These are phyloP conservation scores for Cheirogaleus major DNA, from an alignment of 2,797 vertebrate species.

Conservation along the genomic window DNA sequence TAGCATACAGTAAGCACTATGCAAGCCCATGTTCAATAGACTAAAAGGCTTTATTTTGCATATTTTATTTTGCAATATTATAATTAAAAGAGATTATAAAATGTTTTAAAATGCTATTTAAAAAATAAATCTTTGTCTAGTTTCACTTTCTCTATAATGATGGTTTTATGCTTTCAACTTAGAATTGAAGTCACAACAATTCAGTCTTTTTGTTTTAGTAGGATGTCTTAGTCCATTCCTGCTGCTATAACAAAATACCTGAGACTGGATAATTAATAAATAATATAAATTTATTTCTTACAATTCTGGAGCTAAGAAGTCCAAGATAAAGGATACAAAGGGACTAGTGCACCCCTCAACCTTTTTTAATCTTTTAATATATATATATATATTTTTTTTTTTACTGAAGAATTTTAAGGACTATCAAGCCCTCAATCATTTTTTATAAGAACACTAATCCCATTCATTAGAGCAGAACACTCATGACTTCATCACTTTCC, in stretches of 20 bases:
- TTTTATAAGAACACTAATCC: background rate
- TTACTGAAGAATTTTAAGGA: too few relatives aligned
- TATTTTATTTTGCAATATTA: background rate
- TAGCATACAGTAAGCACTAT: background rate
- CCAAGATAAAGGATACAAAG: background rate
- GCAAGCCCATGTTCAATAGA: background rate
- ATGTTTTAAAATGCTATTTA: background rate
- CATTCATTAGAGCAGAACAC: background rate
- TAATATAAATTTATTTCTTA: background rate
- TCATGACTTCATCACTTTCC: background rate
- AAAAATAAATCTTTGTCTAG: conserved; percentile 15
- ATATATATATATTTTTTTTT: too few relatives aligned
- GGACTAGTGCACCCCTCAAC: background rate
- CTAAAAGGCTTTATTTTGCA: background rate
- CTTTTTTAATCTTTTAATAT: background rate
- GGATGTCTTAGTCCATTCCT: background rate
- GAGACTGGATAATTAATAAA: background rate
- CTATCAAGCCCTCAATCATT: background rate
- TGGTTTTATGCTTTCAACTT: background rate
- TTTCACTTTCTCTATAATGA: background rate
- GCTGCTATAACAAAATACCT: background rate
- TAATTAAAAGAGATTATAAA: background rate
- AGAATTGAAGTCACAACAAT: background rate
- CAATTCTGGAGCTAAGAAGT: background rate
- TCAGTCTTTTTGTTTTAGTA: background rate